Evolutionary conservation across 1,140 invertebrate species (phyloP).

Genomic region (Araneus ventricosus): DNA sequence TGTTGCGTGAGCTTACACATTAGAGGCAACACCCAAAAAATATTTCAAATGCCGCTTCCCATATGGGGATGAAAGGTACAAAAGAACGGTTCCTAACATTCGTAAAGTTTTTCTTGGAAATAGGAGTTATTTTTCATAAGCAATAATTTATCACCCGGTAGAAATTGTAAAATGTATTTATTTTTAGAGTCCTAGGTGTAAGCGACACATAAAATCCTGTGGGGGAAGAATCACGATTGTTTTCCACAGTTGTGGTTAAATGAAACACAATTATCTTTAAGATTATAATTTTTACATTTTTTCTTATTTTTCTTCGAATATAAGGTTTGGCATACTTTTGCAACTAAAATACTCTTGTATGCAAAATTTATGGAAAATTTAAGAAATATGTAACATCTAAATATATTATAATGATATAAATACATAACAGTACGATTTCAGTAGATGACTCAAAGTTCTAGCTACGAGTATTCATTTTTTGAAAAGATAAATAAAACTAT

Average conservation of each 20-base stretch:
- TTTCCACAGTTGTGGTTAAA: not conserved
- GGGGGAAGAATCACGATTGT: not conserved
- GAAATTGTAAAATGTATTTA: not conserved
- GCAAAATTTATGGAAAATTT: no score
- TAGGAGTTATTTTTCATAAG: not conserved
- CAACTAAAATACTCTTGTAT: no score
- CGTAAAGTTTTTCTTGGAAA: not conserved
- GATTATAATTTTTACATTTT: no score
- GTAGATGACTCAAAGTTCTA: no score
- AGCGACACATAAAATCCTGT: not conserved
- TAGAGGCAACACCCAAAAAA: conserved; percentile 10
- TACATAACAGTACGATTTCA: no score
- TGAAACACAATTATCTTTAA: no score
- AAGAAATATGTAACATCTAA: no score
- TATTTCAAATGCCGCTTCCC: not conserved
- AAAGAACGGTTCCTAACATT: not conserved
- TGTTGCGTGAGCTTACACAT: conserved; percentile 1
- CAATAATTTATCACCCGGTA: not conserved
- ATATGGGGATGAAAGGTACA: not conserved
- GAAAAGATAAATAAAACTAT: no score
- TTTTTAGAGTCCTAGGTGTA: not conserved
- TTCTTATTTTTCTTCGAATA: no score
- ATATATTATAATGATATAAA: no score
- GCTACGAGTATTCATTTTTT: no score
- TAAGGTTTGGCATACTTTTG: no score